Conservation (phyloP, 2,888 invertebrate species). For the Pyrochroa serraticornis region DNA sequence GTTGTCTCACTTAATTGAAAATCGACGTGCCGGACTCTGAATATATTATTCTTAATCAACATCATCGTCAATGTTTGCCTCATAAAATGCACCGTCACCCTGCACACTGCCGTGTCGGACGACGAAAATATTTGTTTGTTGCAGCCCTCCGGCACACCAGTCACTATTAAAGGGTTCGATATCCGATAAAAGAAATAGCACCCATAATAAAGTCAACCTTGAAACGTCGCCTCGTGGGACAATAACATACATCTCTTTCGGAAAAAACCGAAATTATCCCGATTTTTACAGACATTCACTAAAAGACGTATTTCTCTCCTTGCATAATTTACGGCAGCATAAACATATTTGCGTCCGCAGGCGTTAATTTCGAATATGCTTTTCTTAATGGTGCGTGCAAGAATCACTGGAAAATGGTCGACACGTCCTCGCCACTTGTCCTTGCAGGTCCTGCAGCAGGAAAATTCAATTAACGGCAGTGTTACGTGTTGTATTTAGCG, state of each 20-base stretch:
- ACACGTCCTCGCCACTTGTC: slow-evolving; percentile 22
- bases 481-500: slow-evolving; percentile 20
- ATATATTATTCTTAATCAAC: slow-evolving; percentile 27
- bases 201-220: slow-evolving; percentile 24
- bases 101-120: slow-evolving; percentile 8
- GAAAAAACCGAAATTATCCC: slow-evolving; percentile 27
- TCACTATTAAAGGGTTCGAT: not conserved
- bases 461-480: slow-evolving; percentile 34
- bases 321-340: slow-evolving; percentile 49
- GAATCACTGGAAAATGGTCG: slow-evolving; percentile 30
- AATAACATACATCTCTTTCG: slow-evolving; percentile 19
- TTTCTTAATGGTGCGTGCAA: slow-evolving; percentile 43
- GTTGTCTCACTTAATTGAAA: slow-evolving; percentile 23
- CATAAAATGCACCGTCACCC: slow-evolving; percentile 15
- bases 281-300: slow-evolving; percentile 44
- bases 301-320: slow-evolving; percentile 44
- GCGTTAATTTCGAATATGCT: slow-evolving; percentile 42
- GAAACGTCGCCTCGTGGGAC: slow-evolving; percentile 30
- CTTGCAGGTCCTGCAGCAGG: slow-evolving; percentile 5
- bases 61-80: slow-evolving; percentile 12
- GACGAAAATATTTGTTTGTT: slow-evolving; percentile 11
- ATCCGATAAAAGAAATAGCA: slow-evolving; percentile 7
- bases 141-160: not conserved
- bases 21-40: slow-evolving; percentile 23
- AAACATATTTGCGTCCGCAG: slow-evolving; percentile 41